Evolutionary conservation across 1,140 invertebrate genomes (phyloP), one percentile per base, ranked within the genome.

Genomic region (Bombus pyrosoma): DNA sequence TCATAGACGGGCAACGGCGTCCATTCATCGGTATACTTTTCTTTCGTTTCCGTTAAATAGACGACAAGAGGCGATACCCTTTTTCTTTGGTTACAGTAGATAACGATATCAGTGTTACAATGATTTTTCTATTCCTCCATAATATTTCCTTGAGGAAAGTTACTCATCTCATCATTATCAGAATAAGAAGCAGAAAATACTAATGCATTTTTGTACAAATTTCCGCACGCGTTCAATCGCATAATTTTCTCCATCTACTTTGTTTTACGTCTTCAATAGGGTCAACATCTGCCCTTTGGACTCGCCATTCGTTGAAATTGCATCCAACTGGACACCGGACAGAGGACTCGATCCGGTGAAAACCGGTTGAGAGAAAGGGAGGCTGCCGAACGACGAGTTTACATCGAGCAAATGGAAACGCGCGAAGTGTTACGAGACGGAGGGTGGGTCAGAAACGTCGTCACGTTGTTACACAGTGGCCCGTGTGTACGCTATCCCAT

Each of bases 361-460:
- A 59, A 78, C 34, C 18, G 22, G 34, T 15, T 10, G 28, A 39
- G 37, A 39, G 37, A 59, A 69, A 75, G 77, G 59, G 59, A 62
- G 79, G n/a, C 15, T 32, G 39, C 4, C 34, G 62, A 77, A 83
- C 64, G 72, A 41, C 41, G 80, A 93, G 91, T 94, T 94, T 92
- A 90, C 89, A 90, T 78, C 88, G 85, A 82, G 91, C 89, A 93
- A 94, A 94, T 94, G 89, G 92, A 94, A 94, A 90, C 81, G 90
- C 81, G 91, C 80, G 79, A 93, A 94, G 92, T 93, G 91, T 93
- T 93, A 89, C 88, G 86, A 88, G 78, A 76, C 59, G 71, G 68
- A 22, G 66, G 88, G 89, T 87, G 86, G 86, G 69, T 32, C 86
- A 83, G 87, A 37, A 68, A 91, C 86, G 81, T 91, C 88, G 91